These are phyloP conservation scores for Sarcophaga bullata DNA, from an alignment of 1,140 invertebrate genomes.

Conservation along the genomic window DNA sequence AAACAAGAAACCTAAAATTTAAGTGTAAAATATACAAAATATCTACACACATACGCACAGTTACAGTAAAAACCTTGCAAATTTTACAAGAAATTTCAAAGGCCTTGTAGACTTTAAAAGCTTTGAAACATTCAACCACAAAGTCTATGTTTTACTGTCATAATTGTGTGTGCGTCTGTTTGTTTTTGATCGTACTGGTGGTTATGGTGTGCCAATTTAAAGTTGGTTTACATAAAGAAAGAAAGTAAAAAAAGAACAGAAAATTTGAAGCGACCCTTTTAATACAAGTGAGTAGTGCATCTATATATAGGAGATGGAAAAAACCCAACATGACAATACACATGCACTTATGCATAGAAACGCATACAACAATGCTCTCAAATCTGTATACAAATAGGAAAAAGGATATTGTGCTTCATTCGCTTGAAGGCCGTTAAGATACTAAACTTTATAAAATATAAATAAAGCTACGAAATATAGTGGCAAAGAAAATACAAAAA, in stretches of 20 bases:
- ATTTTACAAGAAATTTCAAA: too few species aligned
- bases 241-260: too few species aligned
- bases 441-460: constrained; percentile 33
- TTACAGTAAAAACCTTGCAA: background rate
- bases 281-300: constrained; percentile 39
- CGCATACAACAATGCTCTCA: background rate
- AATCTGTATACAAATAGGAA: background rate
- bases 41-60: too few species aligned
- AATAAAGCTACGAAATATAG: constrained; percentile 1
- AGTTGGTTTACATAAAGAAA: background rate
- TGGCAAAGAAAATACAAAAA: background rate
- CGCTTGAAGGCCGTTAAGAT: constrained; percentile 28
- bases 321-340: constrained; percentile 9
- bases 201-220: background rate
- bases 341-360: too few species aligned
- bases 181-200: background rate
- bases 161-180: background rate
- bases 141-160: background rate
- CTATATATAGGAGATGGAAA: background rate
- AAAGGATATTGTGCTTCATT: background rate
- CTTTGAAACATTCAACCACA: background rate
- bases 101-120: background rate
- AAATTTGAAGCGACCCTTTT: constrained; percentile 12
- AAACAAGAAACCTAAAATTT: too few species aligned
- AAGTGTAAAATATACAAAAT: too few species aligned